Percentiles rank a stretch among this genome's conserved stretches.
These are phyloP conservation scores for Ditylenchus weischeri DNA, from an alignment of 2,888 invertebrate genomes.

Conservation along the genomic window DNA sequence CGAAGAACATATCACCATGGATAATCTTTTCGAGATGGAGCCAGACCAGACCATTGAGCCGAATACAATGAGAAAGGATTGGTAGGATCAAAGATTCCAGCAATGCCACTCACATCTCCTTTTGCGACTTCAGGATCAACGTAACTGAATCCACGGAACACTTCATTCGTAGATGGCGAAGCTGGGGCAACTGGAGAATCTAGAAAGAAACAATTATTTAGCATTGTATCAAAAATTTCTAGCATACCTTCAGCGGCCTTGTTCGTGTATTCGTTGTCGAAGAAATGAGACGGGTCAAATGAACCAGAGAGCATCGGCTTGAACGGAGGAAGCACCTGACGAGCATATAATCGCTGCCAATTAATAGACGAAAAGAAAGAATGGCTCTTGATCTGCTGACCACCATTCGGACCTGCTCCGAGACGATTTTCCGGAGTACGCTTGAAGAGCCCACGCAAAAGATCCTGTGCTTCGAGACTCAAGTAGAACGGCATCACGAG, in stretches of 20 bases:
- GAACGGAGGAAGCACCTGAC: constrained; percentile 80
- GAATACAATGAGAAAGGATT: too few species aligned
- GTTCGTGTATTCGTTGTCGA: constrained; percentile 95
- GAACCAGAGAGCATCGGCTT: constrained; percentile 78
- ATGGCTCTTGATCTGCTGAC: constrained; percentile 83
- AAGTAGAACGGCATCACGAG: constrained; percentile 95
- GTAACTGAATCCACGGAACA: constrained; percentile 96
- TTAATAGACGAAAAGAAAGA: constrained; percentile 90
- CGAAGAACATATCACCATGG: too few species aligned
- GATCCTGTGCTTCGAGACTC: constrained; percentile 88
- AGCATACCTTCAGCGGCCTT: constrained; percentile 67
- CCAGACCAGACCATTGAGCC: too few species aligned
- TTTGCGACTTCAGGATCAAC: constrained; percentile 78
- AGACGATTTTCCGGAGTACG: constrained; percentile 85
- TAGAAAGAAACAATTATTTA: constrained; percentile 33
- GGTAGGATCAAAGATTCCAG: too few species aligned
- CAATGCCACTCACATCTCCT: constrained; percentile 17
- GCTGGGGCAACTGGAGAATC: constrained; percentile 97
- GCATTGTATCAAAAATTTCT: too few species aligned
- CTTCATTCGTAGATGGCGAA: constrained; percentile 93
- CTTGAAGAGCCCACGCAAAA: constrained; percentile 92
- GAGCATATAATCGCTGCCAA: constrained; percentile 79
- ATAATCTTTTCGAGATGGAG: too few species aligned
- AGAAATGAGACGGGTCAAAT: constrained; percentile 90
- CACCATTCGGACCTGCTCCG: constrained; percentile 61